Percentiles rank a stretch among this genome's conserved stretches.
Evolutionary conservation across 2,797 vertebrate species (phyloP).

Genomic region (Diplodus puntazzo): DNA sequence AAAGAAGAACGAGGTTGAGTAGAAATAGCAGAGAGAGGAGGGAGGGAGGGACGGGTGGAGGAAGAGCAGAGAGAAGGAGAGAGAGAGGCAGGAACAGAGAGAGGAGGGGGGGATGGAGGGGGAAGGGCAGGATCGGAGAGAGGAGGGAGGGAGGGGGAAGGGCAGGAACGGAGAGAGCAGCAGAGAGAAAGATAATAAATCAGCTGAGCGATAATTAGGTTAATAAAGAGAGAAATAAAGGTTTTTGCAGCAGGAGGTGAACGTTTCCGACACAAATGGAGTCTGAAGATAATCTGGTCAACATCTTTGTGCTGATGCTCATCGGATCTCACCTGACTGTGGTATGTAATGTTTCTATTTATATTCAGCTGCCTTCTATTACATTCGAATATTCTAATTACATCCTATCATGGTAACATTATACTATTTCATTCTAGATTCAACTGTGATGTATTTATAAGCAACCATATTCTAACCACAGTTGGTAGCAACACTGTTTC

Average conservation of each 20-base stretch:
- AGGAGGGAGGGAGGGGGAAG: neutral
- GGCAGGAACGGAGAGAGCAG: neutral
- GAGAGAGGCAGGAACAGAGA: neutral
- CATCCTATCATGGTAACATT: too few species aligned
- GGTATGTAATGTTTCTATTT: slow-evolving; percentile 39
- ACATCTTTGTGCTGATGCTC: slow-evolving; percentile 66
- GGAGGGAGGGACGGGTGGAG: neutral
- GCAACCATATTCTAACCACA: neutral
- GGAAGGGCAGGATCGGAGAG: neutral
- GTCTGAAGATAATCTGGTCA: slow-evolving; percentile 68
- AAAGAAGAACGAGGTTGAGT: neutral
- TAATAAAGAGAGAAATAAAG: neutral
- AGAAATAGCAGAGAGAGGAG: neutral
- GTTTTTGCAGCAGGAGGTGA: neutral
- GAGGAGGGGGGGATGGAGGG: neutral
- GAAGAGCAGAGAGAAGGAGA: neutral
- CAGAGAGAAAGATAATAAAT: slow-evolving; percentile 1
- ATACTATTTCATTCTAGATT: too few species aligned
- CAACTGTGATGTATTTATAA: too few species aligned
- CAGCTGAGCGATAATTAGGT: neutral
- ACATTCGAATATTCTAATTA: neutral
- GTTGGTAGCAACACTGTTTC: slow-evolving; percentile 23
- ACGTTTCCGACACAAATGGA: slow-evolving; percentile 63
- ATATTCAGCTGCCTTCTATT: neutral
- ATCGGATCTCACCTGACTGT: slow-evolving; percentile 48